These are phyloP conservation scores for Drymodes brunneopygia DNA, from an alignment of 2,113 vertebrate species.

Conservation along the genomic window DNA sequence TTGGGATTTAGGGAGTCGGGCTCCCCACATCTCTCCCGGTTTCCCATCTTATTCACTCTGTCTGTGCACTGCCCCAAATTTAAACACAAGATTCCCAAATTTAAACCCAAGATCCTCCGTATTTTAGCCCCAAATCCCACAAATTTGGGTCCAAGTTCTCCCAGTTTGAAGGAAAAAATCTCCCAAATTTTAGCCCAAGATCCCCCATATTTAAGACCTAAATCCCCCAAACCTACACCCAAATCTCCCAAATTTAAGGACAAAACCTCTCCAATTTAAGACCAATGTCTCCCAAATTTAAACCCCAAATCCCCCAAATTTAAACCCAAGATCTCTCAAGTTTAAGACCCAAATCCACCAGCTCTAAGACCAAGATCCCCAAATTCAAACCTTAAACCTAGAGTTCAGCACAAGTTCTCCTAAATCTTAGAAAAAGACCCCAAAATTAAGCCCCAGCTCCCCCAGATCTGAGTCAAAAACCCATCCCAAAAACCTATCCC, in stretches of 20 bases:
- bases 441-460: not conserved
- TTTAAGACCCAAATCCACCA: too few species aligned
- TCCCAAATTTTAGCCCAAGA: fast-evolving
- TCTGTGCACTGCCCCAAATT: not conserved
- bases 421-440: not conserved
- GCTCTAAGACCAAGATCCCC: not conserved
- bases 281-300: too few species aligned
- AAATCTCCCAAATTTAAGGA: not conserved
- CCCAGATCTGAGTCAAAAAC: not conserved
- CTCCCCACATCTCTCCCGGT: not conserved
- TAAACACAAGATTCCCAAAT: not conserved
- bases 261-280: not conserved
- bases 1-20: not conserved
- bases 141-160: fast-evolving
- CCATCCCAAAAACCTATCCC: too few species aligned
- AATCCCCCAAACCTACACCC: not conserved
- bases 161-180: not conserved
- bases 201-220: too few species aligned
- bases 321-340: not conserved
- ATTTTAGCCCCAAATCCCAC: not conserved
- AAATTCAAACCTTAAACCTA: not conserved
- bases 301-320: not conserved
- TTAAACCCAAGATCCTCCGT: fast-evolving
- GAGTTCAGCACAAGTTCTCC: fast-evolving
- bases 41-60: fast-evolving